phyloP scores from a whole-genome alignment of 64 coral and sea anemone species.

The Stichodactyla helianthus region DNA sequence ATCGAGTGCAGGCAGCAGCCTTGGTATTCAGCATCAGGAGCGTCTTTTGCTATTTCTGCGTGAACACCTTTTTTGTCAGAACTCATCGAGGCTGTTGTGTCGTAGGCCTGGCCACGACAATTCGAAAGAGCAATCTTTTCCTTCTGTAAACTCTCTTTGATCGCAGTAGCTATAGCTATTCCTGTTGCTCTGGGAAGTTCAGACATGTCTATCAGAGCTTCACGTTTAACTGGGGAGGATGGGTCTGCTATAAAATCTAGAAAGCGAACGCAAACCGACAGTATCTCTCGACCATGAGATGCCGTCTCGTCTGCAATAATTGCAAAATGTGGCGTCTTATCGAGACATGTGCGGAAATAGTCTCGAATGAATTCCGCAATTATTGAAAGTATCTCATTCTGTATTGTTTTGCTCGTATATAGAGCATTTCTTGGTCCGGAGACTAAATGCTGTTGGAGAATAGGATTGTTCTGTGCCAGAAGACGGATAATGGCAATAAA shows the following conservation, averaged over 20 bases:
- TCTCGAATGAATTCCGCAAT: conserved; percentile 11
- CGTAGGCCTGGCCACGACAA: conserved; percentile 57
- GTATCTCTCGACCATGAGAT: conserved; percentile 1
- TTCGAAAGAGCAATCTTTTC: conserved; percentile 40
- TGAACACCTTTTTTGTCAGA: conserved; percentile 33
- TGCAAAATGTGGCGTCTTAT: conserved; percentile 23
- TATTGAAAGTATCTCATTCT: conserved; percentile 13
- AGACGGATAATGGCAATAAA: conserved; percentile 29
- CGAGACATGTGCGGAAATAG: conserved; percentile 1
- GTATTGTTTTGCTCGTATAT: conserved; percentile 33
- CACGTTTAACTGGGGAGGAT: conserved; percentile 19
- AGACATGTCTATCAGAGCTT: conserved; percentile 25
- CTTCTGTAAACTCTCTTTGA: conserved; percentile 47
- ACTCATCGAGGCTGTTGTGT: conserved; percentile 50
- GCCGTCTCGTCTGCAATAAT: conserved; percentile 22
- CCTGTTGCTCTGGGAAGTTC: conserved; percentile 40
- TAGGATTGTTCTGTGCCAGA: conserved; percentile 22
- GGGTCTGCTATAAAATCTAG: conserved; percentile 23
- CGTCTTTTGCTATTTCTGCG: conserved; percentile 35
- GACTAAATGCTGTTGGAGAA: neutral
- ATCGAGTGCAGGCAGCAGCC: conserved; percentile 43
- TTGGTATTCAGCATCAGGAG: conserved; percentile 35
- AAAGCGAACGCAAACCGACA: neutral
- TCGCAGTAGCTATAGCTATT: conserved; percentile 44
- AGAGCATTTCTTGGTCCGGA: conserved; percentile 16